Evolutionary conservation across 2,113 vertebrate genomes (phyloP), one percentile per base, ranked within the genome.

Genomic region (Sylvietta virens): DNA sequence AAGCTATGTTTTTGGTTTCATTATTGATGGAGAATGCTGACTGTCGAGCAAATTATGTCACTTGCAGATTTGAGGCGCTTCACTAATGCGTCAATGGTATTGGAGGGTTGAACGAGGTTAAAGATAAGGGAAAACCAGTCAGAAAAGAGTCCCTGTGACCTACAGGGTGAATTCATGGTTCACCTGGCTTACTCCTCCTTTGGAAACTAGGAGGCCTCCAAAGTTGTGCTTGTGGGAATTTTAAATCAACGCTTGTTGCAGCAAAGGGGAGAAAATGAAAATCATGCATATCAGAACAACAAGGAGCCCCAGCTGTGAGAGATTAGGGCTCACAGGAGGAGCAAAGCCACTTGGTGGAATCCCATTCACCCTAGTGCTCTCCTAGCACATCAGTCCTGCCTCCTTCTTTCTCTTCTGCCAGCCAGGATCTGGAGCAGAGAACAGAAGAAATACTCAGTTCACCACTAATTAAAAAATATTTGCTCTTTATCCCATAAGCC

Each of bases 1-100:
- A 94, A 96, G 86, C 91, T 79, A 79, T 90, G 91, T 48, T 95
- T 97, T 96, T 88, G 87, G 80, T 91, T 96, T 95, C 90, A 67
- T 96, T 96, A 94, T 88, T 92, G 82, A 97, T 93, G 81, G 69
- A 74, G 48, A 74, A 51, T 35, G 92, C 70, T 92, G 81, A 94
- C 94, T 81, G 39, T 35, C 3, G 4, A 86, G 85, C 65, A 91
- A 96, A 86, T 73, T 90, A 94, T 66, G 14, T 69, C 78, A 45
- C 72, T 80, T 92, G 80, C 39, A 93, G 58, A 93, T 96, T 88
- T 2, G 10, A 94, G 45, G 54, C 39, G 58, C 74, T 89, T 88
- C 66, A 62, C 35, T 83, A 66, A 93, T 94, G 78, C 51, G 78
- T 87, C 24, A 9, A 5, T 72, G 54, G 48, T 78, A 42, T 11